These are phyloP conservation scores for Drosophila kambysellisi DNA, from an alignment of 2,888 invertebrate species.

Conservation along the genomic window DNA sequence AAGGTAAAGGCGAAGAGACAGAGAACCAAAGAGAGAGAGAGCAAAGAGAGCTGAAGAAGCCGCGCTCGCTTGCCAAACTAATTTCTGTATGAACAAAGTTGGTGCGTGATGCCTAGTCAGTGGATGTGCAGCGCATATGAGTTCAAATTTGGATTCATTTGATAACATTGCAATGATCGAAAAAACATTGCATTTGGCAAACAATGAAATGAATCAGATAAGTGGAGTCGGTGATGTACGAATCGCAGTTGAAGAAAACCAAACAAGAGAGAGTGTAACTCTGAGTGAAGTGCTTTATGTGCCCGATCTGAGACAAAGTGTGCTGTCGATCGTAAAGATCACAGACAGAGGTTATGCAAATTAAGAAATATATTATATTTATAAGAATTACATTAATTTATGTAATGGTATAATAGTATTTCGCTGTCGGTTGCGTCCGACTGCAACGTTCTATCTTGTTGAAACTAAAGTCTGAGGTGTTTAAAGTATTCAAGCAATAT, in stretches of 20 bases:
- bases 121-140: constrained; percentile 10
- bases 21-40: too few relatives aligned
- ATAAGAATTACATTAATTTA: too few relatives aligned
- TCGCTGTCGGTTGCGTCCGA: too few relatives aligned
- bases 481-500: too few relatives aligned
- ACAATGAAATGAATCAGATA: not conserved
- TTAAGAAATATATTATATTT: too few relatives aligned
- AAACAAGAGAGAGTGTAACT: not conserved
- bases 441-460: too few relatives aligned
- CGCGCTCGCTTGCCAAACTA: too few relatives aligned
- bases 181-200: constrained; percentile 16
- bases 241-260: not conserved
- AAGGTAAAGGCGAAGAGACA: too few relatives aligned
- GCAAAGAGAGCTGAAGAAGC: too few relatives aligned
- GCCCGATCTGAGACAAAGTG: not conserved
- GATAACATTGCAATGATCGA: not conserved
- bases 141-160: constrained; percentile 1
- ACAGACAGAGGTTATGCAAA: not conserved
- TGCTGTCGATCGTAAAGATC: not conserved
- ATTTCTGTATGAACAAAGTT: too few relatives aligned
- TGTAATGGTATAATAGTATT: too few relatives aligned
- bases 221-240: not conserved
- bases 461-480: too few relatives aligned
- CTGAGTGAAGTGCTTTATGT: not conserved
- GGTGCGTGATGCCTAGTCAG: not conserved